Conservation (phyloP, 2,113 vertebrate species). For the Seriola quinqueradiata region DNA sequence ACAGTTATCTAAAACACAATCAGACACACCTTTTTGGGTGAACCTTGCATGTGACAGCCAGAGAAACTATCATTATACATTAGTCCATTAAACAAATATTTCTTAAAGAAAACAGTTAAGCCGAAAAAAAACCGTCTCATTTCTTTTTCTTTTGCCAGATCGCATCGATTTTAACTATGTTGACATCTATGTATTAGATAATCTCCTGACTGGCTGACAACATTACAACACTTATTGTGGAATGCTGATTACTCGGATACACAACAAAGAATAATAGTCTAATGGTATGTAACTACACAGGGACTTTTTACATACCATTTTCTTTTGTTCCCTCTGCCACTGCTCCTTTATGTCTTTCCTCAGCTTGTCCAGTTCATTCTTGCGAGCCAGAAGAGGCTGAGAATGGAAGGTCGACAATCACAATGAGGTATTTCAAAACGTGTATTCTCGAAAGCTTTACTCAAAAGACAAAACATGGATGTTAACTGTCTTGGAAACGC, state of each 20-base stretch:
- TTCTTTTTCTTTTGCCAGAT: not conserved
- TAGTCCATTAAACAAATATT: not conserved
- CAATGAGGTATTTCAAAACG: not conserved
- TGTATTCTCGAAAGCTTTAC: too few relatives aligned
- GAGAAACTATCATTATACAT: not conserved
- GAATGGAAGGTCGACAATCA: slow-evolving; percentile 26
- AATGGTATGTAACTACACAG: not conserved
- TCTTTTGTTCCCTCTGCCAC: slow-evolving; percentile 97
- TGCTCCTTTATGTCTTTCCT: slow-evolving; percentile 97
- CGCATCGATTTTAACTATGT: not conserved
- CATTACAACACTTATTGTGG: slow-evolving; percentile 6
- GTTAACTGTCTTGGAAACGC: not conserved
- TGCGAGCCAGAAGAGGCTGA: slow-evolving; percentile 94
- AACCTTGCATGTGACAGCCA: not conserved
- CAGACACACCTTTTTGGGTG: not conserved
- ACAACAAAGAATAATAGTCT: not conserved
- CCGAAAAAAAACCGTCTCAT: not conserved
- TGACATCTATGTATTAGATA: not conserved
- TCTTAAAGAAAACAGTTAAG: not conserved
- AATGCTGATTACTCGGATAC: slow-evolving; percentile 8
- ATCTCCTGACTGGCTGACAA: not conserved
- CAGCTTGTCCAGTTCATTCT: slow-evolving; percentile 94
- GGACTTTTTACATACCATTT: slow-evolving; percentile 86
- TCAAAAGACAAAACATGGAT: too few relatives aligned
- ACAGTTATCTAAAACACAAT: slow-evolving; percentile 8